Conservation (phyloP, 1,140 invertebrate genomes). For the Leptestheria dahalacensis region DNA sequence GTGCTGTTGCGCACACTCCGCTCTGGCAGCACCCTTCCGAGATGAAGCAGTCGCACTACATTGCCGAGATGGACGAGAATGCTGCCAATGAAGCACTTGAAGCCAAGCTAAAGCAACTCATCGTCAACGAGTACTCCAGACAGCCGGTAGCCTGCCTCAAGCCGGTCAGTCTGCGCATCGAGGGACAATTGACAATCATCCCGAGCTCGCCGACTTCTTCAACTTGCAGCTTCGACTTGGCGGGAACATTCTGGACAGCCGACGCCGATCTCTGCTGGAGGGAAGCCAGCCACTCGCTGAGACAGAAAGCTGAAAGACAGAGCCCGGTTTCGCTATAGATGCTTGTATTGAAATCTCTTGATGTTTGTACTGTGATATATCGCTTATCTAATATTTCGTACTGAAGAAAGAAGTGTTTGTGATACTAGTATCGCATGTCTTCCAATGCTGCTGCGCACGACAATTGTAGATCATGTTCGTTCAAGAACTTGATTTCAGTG, state of each 20-base stretch:
- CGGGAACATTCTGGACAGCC: conserved; percentile 12
- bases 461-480: neutral
- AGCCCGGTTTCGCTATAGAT: neutral
- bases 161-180: conserved; percentile 13
- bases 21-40: conserved; percentile 12
- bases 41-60: conserved; percentile 1
- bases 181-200: conserved; percentile 14
- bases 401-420: conserved; percentile 10
- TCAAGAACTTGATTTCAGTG: neutral
- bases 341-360: neutral
- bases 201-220: conserved; percentile 1
- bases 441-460: neutral
- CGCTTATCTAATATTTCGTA: neutral
- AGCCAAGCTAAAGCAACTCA: conserved; percentile 21
- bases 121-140: conserved; percentile 15
- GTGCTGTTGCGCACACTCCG: conserved; percentile 1
- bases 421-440: conserved; percentile 13
- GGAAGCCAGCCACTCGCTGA: neutral
- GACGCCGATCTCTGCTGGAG: conserved; percentile 15
- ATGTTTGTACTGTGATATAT: conserved; percentile 11
- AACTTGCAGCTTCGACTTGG: neutral
- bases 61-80: conserved; percentile 22
- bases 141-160: neutral
- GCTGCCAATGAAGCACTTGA: conserved; percentile 22
- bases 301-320: conserved; percentile 15